Base-by-base conservation (phyloP, 2,797 vertebrate genomes). In the Petrocephalus schoutedeni region DNA sequence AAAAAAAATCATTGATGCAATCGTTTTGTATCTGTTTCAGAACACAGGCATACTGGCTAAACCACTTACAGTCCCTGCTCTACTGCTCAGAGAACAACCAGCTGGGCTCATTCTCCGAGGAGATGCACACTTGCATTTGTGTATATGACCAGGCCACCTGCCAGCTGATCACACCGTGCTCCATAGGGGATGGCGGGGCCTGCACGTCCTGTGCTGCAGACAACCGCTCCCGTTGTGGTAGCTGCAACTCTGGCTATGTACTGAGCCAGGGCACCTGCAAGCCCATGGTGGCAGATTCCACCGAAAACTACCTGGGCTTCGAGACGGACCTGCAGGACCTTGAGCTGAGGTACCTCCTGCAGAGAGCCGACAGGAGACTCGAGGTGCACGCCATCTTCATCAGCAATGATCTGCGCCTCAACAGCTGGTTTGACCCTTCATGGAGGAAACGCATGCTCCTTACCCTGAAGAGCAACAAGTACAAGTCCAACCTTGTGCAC, bases 361-460 rank as follows among this genome's bases (percentile, higher is more conserved):
- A 98, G 94, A 97, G 98, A 92, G 95, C 96, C 0, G 98, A 99
- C 92, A 92, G 98, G 1, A 93, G 98, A 54, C 96, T 99, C 0
- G 98, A 98, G 93, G 97, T 99, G 19, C 98, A 99, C 0, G 98
- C 98, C 45, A 99, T 99, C 83, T 99, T 99, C 91, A 99, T 99
- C 93, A 99, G 98, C 94, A 99, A 99, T 0, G 98, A 99, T 92
- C 98, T 99, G 97, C 96, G 98, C 23, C 97, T 99, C 80, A 99
- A 99, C 91, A 99, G 97, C 94, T 99, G 98, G 98, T 99, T 99
- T 1, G 98, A 99, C 90, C 98, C 98, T 0, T 98, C 98, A 0
- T 99, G 98, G 98, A 95, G 98, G 5, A 99, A 99, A 92, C 90
- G 98, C 80, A 99, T 99, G 98, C 95, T 99, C 1, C 96, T 99